These are phyloP conservation scores for Epinotia nisella DNA, from an alignment of 2,888 invertebrate genomes.

Conservation along the genomic window DNA sequence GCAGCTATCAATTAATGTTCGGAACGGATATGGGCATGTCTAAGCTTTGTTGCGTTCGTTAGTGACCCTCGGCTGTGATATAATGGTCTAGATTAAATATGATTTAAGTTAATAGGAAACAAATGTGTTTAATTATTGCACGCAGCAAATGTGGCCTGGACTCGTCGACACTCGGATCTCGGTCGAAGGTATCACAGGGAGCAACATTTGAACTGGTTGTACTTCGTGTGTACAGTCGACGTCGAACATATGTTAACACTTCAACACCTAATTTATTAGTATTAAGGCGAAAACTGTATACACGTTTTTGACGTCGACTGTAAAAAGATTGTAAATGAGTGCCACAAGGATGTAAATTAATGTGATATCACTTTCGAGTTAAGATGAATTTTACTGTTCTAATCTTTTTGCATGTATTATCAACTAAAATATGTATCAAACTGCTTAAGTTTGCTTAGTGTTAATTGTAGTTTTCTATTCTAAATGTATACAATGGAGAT, in stretches of 20 bases:
- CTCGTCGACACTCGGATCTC: slow-evolving; percentile 86
- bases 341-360: slow-evolving; percentile 50
- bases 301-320: neutral
- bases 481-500: slow-evolving; percentile 14
- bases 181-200: slow-evolving; percentile 86
- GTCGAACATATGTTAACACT: neutral
- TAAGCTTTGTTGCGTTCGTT: slow-evolving; percentile 76
- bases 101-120: slow-evolving; percentile 67
- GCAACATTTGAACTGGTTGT: slow-evolving; percentile 78
- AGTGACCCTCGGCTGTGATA: slow-evolving; percentile 81
- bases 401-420: slow-evolving; percentile 30
- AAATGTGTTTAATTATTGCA: slow-evolving; percentile 77
- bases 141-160: slow-evolving; percentile 84
- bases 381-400: slow-evolving; percentile 37
- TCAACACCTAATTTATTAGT: neutral
- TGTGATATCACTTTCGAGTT: slow-evolving; percentile 43
- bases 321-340: slow-evolving; percentile 48
- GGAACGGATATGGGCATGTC: slow-evolving; percentile 84
- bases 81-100: slow-evolving; percentile 68
- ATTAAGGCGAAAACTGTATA: neutral
- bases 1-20: slow-evolving; percentile 82
- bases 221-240: slow-evolving; percentile 37
- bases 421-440: slow-evolving; percentile 21
- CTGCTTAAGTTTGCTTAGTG: slow-evolving; percentile 31
- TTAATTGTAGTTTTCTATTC: slow-evolving; percentile 20